Percentiles rank a stretch among this genome's conserved stretches.
These are phyloP conservation scores for Naja naja DNA, from an alignment of 2,113 vertebrate species.

Conservation along the genomic window DNA sequence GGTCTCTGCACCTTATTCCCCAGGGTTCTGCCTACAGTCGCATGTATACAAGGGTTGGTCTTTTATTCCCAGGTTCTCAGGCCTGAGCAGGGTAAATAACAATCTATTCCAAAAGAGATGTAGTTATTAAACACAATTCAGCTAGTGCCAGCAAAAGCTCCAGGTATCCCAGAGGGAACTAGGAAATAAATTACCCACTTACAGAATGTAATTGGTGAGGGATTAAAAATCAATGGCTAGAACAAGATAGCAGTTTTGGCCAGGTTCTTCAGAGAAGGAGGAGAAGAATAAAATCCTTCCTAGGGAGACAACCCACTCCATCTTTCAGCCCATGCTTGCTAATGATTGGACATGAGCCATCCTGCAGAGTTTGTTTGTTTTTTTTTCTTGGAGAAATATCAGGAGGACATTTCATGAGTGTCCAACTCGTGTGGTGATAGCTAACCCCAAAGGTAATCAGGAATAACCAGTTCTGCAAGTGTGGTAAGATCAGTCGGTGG, in stretches of 20 bases:
- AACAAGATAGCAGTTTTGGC: constrained; percentile 8
- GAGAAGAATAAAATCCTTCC: background rate
- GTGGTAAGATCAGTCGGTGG: too few species aligned
- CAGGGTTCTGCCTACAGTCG: background rate
- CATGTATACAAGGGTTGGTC: background rate
- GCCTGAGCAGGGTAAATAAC: fast-evolving
- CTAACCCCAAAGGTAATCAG: background rate
- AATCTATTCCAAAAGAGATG: background rate
- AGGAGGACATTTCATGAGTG: background rate
- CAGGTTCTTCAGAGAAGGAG: background rate
- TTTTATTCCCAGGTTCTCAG: background rate
- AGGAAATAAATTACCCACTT: constrained; percentile 55
- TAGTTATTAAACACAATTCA: background rate
- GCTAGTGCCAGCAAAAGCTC: constrained; percentile 9
- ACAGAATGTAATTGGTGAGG: constrained; percentile 23
- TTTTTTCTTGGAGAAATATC: background rate
- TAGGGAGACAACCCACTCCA: background rate
- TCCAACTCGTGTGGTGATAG: too few species aligned
- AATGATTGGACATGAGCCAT: background rate
- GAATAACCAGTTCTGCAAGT: background rate
- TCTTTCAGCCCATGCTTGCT: background rate
- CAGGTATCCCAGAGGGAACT: background rate
- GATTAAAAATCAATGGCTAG: constrained; percentile 54
- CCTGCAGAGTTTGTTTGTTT: too few species aligned
- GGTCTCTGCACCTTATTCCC: background rate